phyloP scores from a whole-genome alignment of 2,113 vertebrate species.

The Aythya baeri region DNA sequence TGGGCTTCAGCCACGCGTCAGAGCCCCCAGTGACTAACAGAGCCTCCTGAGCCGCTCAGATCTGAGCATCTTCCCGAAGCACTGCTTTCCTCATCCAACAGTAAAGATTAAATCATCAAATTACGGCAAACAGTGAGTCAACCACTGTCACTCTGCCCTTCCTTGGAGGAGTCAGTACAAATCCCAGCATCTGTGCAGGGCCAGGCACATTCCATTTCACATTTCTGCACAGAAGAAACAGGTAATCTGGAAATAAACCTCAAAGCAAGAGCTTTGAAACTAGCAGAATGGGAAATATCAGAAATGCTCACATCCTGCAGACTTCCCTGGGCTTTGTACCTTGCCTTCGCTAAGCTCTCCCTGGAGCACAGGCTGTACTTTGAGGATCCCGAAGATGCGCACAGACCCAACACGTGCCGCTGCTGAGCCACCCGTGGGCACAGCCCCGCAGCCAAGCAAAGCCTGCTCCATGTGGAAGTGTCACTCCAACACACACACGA shows the following conservation, averaged over 20 bases:
- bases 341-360: neutral
- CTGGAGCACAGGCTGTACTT: rapidly evolving
- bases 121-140: neutral
- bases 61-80: neutral
- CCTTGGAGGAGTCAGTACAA: neutral
- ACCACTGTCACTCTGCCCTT: neutral
- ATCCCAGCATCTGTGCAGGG: neutral
- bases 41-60: neutral
- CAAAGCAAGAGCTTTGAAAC: neutral
- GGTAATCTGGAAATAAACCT: neutral
- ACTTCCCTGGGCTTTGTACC: neutral
- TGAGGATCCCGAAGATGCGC: neutral
- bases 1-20: neutral
- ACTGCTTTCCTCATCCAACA: neutral
- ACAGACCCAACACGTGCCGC: neutral
- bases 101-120: neutral
- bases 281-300: rapidly evolving
- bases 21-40: neutral
- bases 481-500: neutral
- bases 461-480: constrained; percentile 10
- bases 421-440: neutral
- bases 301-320: neutral
- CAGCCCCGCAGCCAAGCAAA: rapidly evolving
- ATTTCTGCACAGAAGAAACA: neutral
- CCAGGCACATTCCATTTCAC: neutral